phyloP scores from a whole-genome alignment of 2,113 vertebrate species.

The Agapornis roseicollis region DNA sequence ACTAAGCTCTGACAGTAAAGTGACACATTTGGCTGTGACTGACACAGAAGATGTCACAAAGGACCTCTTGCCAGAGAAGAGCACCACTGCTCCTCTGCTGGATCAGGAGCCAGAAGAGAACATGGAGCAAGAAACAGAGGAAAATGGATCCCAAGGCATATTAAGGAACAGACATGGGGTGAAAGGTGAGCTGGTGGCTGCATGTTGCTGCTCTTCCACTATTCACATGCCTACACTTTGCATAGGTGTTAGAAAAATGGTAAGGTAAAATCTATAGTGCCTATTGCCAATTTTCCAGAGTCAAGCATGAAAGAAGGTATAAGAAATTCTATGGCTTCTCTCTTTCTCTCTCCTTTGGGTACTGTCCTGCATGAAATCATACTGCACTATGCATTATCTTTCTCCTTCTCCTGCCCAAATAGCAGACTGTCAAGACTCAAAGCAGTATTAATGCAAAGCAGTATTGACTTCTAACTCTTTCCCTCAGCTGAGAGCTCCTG shows the following conservation, averaged over 20 bases:
- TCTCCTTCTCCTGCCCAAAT: neutral
- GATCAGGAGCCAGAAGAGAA: neutral
- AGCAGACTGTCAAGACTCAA: neutral
- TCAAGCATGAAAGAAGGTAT: neutral
- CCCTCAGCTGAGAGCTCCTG: neutral
- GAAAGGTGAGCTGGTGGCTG: conserved; percentile 62
- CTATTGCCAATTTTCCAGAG: neutral
- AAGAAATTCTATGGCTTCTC: neutral
- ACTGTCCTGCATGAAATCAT: neutral
- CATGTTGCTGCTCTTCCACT: neutral
- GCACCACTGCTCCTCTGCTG: neutral
- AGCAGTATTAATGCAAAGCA: neutral
- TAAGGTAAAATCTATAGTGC: neutral
- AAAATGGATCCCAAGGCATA: fast-evolving
- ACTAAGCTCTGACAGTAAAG: neutral
- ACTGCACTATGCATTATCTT: neutral
- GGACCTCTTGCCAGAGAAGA: neutral
- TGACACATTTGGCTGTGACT: neutral
- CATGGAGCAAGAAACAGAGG: neutral
- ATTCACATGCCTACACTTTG: neutral
- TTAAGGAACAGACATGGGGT: conserved; percentile 22
- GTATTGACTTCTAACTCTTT: neutral
- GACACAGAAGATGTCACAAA: neutral
- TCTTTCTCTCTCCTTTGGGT: neutral
- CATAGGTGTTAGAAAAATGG: neutral